Evolutionary conservation across 92 coral and sea anemone species (phyloP), one percentile per base, ranked within the genome.

Genomic region (Hydrozoanthus gracilis): DNA sequence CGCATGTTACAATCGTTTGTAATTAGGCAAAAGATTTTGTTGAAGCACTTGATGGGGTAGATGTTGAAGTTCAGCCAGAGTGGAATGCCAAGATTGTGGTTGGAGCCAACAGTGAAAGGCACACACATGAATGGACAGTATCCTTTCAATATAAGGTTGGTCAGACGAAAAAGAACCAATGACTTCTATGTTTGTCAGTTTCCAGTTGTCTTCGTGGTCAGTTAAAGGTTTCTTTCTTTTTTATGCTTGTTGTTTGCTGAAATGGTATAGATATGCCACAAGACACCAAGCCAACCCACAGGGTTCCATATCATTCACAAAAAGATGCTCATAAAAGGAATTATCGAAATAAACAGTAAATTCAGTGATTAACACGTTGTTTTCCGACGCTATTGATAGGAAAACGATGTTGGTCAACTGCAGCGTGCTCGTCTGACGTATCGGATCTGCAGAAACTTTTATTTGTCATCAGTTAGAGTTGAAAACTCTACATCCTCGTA

Each of bases 71-170:
- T 48, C 56, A 73, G 78, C 78, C 78, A 5, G 78, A 73, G 27
- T 46, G 49, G 52, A 73, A 73, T 73, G 54, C 78, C 8, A 56
- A 73, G 49, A 44, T 73, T 10, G 49, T 4, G n/a, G 54, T 47
- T 48, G 39, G 2, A 27, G 9, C 78, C 12, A 88, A 89, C 69
- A 82, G 55, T 4, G 51, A 44, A 4, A 15, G 5, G 45, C 78
- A 73, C 62, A 4, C 79, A 12, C 84, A n/a, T 79, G 64, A 74
- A 4, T 93, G 96, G 96, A 86, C 73, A 56, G 89, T 92, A 71
- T 65, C 10, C 27, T 90, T 89, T 56, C 56, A 68, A 6, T 93
- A 88, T 15, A 67, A 93, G 96, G 96, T 93, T 4, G 7, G 78
- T 73, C 78, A 27, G 39, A 27, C 39, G 39, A 27, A 27, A n/a